Base-by-base conservation (phyloP, 2,797 vertebrate species). In the Sebastes melanostomus region DNA sequence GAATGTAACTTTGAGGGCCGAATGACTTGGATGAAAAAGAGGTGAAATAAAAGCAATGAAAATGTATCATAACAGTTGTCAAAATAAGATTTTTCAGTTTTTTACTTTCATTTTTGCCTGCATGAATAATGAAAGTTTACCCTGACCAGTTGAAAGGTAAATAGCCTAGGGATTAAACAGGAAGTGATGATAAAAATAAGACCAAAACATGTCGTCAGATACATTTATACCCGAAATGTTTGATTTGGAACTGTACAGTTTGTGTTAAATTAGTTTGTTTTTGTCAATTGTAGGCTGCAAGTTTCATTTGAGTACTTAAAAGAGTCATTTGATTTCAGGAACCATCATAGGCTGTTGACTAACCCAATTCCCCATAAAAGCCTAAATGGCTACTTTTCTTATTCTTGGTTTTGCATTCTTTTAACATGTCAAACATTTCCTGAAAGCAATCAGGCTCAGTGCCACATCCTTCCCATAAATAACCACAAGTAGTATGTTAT, bases 171-270 rank as follows among this genome's bases (percentile, higher is more conserved):
- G 25, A 46, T 67, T 13, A 59, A 87, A 63, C 30, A 69, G 56
- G 42, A 77, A 68, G 42, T 68, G 38, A 25, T 36, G 50, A 63
- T 42, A n/a, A 66, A 70, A 82, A 60, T 55, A 54, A 76, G 24
- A 38, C 4, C 8, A 10, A 16, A 32, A 68, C 42, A 32, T 18
- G n/a, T 6, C 0, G 5, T 22, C 14, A 22, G 8, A 32, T n/a
- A 42, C 13, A 60, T 65, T 36, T 25, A 66, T 2, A 30, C n/a
- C 4, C 52, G 5, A 8, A 38, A 58, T n/a, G 34, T 72, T 62
- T 72, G 2, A 61, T 56, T 50, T 72, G 30, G 8, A n/a, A 29
- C 13, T 5, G 22, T 2, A 70, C 24, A 38, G 11, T 11, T 4
- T 7, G 8, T 52, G 34, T 24, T 29, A 29, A 29, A 65, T 50